phyloP scores from a whole-genome alignment of 2,113 vertebrate genomes.

The Heterotilapia buettikoferi region DNA sequence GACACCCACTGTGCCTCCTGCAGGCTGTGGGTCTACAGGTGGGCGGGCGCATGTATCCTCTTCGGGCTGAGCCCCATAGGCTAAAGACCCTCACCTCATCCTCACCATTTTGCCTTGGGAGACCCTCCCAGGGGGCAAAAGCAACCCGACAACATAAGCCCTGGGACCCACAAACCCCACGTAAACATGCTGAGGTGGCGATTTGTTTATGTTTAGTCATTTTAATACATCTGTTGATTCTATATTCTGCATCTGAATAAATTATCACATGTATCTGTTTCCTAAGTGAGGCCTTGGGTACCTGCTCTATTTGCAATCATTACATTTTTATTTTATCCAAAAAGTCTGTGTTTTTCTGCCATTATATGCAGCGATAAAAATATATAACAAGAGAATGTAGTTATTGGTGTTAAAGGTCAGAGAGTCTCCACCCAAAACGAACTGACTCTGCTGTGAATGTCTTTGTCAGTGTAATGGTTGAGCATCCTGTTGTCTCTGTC shows the following conservation, averaged over 20 bases:
- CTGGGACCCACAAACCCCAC: background rate
- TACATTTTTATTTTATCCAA: background rate
- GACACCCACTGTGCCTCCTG: background rate
- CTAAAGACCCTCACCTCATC: background rate
- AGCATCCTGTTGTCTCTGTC: background rate
- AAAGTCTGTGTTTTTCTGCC: background rate
- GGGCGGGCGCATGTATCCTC: background rate
- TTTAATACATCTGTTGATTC: background rate
- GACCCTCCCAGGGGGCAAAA: background rate
- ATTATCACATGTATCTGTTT: background rate
- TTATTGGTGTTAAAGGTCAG: background rate
- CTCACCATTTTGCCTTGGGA: background rate
- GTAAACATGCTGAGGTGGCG: background rate
- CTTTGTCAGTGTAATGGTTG: fast-evolving
- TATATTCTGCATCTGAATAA: background rate
- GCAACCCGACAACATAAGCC: background rate
- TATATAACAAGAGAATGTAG: background rate
- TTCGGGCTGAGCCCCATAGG: background rate
- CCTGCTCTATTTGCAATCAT: background rate
- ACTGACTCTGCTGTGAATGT: background rate
- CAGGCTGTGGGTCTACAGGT: background rate
- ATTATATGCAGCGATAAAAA: background rate
- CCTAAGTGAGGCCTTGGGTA: background rate
- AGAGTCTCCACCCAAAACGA: background rate
- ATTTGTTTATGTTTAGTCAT: background rate